phyloP scores from a whole-genome alignment of 2,888 invertebrate genomes.

The Sinohyriopsis cumingii region DNA sequence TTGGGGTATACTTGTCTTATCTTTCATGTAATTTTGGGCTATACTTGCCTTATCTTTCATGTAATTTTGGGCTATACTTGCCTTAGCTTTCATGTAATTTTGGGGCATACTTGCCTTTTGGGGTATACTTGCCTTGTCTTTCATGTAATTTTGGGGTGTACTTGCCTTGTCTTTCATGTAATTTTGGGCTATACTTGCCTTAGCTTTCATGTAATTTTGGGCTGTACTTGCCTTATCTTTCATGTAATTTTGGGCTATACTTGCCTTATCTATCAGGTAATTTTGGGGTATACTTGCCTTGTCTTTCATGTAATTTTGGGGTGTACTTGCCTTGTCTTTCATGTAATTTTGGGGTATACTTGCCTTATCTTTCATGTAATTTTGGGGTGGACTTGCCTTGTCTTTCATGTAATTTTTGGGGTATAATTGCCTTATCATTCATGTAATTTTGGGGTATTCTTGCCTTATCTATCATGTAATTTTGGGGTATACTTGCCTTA shows the following conservation, averaged over 20 bases:
- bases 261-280: slow-evolving; percentile 79
- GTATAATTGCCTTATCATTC: no score
- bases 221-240: no score
- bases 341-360: not conserved
- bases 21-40: not conserved
- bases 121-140: no score
- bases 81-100: not conserved
- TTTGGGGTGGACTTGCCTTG: slow-evolving; percentile 71
- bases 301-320: not conserved
- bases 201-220: slow-evolving; percentile 62
- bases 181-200: slow-evolving; percentile 66
- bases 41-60: slow-evolving; percentile 79
- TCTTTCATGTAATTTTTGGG: slow-evolving; percentile 78
- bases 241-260: not conserved
- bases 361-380: not conserved
- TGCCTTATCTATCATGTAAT: slow-evolving; percentile 79
- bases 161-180: not conserved
- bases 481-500: no score
- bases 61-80: no score
- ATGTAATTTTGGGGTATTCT: not conserved
- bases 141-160: not conserved
- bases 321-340: slow-evolving; percentile 78
- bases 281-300: no score
- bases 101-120: slow-evolving; percentile 71
- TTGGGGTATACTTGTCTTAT: no score